Conservation (phyloP, 1,140 invertebrate species). For the Cepaea nemoralis region DNA sequence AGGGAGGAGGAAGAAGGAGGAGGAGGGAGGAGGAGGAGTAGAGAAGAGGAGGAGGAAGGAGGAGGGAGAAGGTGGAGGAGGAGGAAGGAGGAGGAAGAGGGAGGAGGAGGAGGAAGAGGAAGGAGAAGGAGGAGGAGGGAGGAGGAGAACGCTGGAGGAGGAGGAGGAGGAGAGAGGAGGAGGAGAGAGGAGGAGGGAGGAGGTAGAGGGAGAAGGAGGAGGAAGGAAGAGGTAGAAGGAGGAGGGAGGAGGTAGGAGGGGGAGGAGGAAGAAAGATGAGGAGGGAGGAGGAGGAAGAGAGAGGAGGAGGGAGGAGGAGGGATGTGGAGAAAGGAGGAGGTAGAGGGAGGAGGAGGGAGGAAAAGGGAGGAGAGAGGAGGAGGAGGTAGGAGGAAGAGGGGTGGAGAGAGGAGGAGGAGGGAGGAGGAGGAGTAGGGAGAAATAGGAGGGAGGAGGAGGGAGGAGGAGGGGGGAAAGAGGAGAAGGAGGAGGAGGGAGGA, state of each 20-base stretch:
- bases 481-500: neutral
- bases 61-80: too few relatives aligned
- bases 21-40: too few relatives aligned
- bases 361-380: neutral
- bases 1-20: too few relatives aligned
- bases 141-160: too few relatives aligned
- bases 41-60: too few relatives aligned
- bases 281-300: neutral
- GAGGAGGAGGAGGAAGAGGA: neutral
- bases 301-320: neutral
- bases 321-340: too few relatives aligned
- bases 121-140: neutral
- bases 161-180: too few relatives aligned
- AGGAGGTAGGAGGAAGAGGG: too few relatives aligned
- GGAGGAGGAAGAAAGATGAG: neutral
- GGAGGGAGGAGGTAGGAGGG: neutral
- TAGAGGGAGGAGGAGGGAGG: neutral
- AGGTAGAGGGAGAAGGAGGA: neutral
- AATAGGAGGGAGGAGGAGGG: neutral
- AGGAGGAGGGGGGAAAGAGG: neutral
- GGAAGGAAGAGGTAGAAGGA: slow-evolving; percentile 5
- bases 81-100: too few relatives aligned
- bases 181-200: neutral
- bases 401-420: too few relatives aligned
- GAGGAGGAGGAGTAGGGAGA: neutral